Evolutionary conservation across 92 coral and sea anemone genomes (phyloP), one percentile per base, ranked within the genome.

Genomic region (Umimayanthus chanpuru): DNA sequence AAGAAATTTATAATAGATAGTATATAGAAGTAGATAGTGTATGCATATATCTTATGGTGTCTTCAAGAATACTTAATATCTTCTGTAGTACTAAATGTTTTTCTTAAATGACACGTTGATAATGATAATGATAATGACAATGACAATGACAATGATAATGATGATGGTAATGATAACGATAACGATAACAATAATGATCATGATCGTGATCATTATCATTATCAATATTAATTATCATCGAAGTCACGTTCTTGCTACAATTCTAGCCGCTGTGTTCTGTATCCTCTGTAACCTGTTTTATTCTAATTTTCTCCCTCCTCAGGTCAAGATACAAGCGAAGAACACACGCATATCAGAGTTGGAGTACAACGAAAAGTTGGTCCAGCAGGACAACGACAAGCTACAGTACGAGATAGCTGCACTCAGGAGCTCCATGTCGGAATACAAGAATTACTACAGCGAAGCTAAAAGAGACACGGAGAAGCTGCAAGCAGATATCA

Each of bases 371-470:
- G 25, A 85, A 58, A 89, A 82, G 82, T 49, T 88, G 43, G 79
- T 90, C 32, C 81, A 88, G 77, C 94, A 91, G 44, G 93, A 91
- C n/a, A 90, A 90, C 86, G 86, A 87, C 80, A 90, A 93, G 85
- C 50, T 94, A 11, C 91, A 91, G 47, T 89, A 82, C 61, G 94
- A 93, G 77, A 65, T 93, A 11, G 82, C 88, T 40, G 91, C 89
- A 43, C 81, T 88, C 23, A 88, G 82, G 58, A 91, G 89, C 80
- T 88, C 92, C 4, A 90, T 90, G 70, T 81, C 90, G 49, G 92
- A 75, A 30, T 90, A 91, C 88, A 91, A 86, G 79, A 92, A 89
- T 5, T 89, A 90, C 32, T 89, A 81, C 47, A 85, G 76, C 66
- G 91, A 91, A 15, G 92, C 93, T 30, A 88, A 89, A 64, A 85